phyloP scores from a whole-genome alignment of 2,797 vertebrate species.

The Anguilla obscura region DNA sequence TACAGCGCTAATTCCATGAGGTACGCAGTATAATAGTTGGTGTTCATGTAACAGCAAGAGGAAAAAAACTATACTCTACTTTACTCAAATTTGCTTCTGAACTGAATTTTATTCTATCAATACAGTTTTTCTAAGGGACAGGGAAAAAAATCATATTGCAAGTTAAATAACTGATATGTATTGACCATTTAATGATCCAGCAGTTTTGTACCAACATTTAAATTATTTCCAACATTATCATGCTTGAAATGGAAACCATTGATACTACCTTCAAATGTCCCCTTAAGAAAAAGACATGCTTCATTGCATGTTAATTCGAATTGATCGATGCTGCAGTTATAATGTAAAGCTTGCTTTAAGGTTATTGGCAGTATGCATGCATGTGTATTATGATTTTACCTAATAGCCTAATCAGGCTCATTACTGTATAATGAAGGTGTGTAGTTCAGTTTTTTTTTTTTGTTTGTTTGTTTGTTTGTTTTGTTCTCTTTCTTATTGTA shows the following conservation, averaged over 20 bases:
- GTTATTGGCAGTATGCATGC: slow-evolving; percentile 43
- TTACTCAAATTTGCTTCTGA: too few species aligned
- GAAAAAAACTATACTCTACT: too few species aligned
- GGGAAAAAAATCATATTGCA: neutral
- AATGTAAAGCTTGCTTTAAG: slow-evolving; percentile 41
- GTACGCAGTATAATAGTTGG: neutral
- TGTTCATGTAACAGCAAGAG: neutral
- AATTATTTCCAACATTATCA: neutral
- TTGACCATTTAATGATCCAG: slow-evolving; percentile 12
- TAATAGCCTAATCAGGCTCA: slow-evolving; percentile 54
- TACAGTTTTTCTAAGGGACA: too few species aligned
- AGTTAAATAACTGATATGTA: neutral
- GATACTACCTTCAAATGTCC: slow-evolving; percentile 32
- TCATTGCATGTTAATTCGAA: slow-evolving; percentile 34
- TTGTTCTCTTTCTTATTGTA: slow-evolving; percentile 19
- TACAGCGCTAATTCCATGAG: slow-evolving; percentile 5
- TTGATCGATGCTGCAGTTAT: slow-evolving; percentile 46
- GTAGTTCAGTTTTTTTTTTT: slow-evolving; percentile 42
- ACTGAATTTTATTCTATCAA: too few species aligned
- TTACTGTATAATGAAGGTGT: slow-evolving; percentile 43
- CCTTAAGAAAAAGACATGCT: slow-evolving; percentile 35
- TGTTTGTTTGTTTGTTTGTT: slow-evolving; percentile 36
- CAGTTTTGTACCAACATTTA: neutral
- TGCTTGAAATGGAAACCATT: slow-evolving; percentile 2
- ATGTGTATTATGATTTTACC: slow-evolving; percentile 47